Conservation (phyloP, 2,113 vertebrate genomes). For the Rostratula benghalensis region DNA sequence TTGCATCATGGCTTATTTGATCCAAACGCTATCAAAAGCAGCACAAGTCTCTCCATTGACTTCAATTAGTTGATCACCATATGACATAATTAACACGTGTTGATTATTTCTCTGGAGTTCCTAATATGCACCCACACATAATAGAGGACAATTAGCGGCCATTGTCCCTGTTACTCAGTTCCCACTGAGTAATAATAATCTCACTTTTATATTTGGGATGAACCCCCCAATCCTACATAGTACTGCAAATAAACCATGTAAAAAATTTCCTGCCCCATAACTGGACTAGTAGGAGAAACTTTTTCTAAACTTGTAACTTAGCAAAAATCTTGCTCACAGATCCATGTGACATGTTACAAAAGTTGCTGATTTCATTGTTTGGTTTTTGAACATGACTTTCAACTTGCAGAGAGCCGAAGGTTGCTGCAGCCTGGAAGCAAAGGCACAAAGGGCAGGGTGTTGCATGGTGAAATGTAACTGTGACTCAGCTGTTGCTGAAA, state of each 20-base stretch:
- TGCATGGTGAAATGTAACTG: background rate
- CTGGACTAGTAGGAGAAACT: background rate
- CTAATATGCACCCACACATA: background rate
- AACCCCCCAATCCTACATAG: background rate
- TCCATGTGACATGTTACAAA: constrained; percentile 58
- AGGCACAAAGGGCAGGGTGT: constrained; percentile 7
- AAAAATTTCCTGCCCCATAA: background rate
- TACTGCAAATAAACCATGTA: background rate
- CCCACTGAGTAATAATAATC: background rate
- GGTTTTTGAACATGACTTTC: constrained; percentile 45
- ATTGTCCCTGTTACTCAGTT: background rate
- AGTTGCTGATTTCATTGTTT: constrained; percentile 43
- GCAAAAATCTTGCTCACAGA: constrained; percentile 17
- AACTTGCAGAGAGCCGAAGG: background rate
- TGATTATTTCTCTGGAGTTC: background rate
- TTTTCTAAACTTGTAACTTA: constrained; percentile 52
- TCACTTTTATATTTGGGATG: background rate
- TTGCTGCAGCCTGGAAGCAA: background rate
- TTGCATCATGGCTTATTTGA: background rate
- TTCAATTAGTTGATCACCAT: background rate
- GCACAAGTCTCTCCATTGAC: background rate
- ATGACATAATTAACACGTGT: background rate
- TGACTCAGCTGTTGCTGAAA: constrained; percentile 58
- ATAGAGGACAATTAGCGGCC: background rate
- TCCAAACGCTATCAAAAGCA: background rate